A percentile compares a stretch with the other conserved stretches of the same genome.
Evolutionary conservation across 1,140 invertebrate genomes (phyloP).

Genomic region (Leptinotarsa lineolata): DNA sequence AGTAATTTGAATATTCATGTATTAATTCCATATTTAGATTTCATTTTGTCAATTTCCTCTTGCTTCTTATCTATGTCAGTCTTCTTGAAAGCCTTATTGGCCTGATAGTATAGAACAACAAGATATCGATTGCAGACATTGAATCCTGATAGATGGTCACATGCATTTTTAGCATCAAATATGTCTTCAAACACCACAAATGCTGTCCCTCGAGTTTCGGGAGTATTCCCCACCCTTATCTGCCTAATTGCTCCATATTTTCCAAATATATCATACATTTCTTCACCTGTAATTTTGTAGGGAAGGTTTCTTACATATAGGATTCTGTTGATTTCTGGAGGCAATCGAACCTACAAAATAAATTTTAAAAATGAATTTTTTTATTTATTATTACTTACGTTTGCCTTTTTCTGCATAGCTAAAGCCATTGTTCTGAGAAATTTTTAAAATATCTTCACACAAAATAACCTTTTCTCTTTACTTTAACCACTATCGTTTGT

Average conservation of each 20-base stretch:
- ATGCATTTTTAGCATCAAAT: conserved; percentile 99
- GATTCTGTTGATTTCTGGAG: conserved; percentile 98
- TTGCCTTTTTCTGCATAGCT: conserved; percentile 4
- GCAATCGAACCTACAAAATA: conserved; percentile 88
- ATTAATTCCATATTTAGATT: conserved; percentile 85
- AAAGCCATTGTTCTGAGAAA: not conserved
- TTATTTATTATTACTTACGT: conserved; percentile 1
- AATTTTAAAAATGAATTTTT: conserved; percentile 30
- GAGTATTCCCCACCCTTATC: conserved; percentile 97
- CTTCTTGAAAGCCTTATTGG: conserved; percentile 94
- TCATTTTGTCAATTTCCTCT: conserved; percentile 95
- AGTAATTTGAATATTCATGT: conserved; percentile 41
- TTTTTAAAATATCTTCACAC: too few relatives aligned
- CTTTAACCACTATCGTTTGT: too few relatives aligned
- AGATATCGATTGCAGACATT: conserved; percentile 99
- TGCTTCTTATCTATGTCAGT: conserved; percentile 96
- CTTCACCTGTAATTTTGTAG: conserved; percentile 99
- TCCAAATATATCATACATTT: conserved; percentile 99
- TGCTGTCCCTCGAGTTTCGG: conserved; percentile 96
- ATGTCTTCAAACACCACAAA: conserved; percentile 99
- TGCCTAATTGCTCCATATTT: conserved; percentile 99
- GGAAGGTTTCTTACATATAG: conserved; percentile 97
- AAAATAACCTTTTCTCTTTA: too few relatives aligned
- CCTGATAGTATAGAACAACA: conserved; percentile 96
- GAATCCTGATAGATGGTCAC: conserved; percentile 98